Evolutionary conservation across 2,888 invertebrate species (phyloP), one percentile per base, ranked within the genome.

Genomic region (Euclidia mi): DNA sequence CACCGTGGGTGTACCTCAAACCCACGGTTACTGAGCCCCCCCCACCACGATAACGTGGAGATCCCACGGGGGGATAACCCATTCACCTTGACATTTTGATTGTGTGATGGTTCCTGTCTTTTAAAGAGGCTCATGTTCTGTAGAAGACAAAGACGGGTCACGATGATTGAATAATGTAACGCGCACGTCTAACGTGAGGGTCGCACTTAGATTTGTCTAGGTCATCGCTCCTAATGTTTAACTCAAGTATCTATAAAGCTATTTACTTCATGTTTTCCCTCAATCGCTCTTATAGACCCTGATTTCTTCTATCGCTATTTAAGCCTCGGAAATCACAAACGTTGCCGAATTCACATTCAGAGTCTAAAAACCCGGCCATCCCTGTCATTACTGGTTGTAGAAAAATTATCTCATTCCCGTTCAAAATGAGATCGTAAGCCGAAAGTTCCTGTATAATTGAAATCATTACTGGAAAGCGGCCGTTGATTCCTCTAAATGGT

Each of bases 401-500:
- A 71, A 72, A 73, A 71, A 71, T 66, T 59, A 58, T 73, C 66
- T 55, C 64, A 65, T 76, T 74, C 63, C 61, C 71, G 29, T 57
- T 51, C 48, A 48, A 55, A 75, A 71, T 62, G 57, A 61, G 72
- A 67, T 67, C 57, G 76, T 62, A 56, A 64, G 65, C 66, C 56
- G 68, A 71, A 73, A 67, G 38, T 62, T 67, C 56, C 49, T 57
- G 56, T 67, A 76, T 82, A 84, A 84, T 82, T 82, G 82, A 82
- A 84, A 82, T 71, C 73, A 77, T 77, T 82, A 76, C 76, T 35
- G 64, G 60, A 62, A 67, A 67, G 64, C 51, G 59, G 46, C 56
- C 70, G 72, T 79, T 77, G 78, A 80, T 80, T 76, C 77, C 64
- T 64, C 43, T 49, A 75, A 81, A 81, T 81, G 69, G 68, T 41